Base-by-base conservation (phyloP, 2,113 vertebrate species). In the Pongo pygmaeus region DNA sequence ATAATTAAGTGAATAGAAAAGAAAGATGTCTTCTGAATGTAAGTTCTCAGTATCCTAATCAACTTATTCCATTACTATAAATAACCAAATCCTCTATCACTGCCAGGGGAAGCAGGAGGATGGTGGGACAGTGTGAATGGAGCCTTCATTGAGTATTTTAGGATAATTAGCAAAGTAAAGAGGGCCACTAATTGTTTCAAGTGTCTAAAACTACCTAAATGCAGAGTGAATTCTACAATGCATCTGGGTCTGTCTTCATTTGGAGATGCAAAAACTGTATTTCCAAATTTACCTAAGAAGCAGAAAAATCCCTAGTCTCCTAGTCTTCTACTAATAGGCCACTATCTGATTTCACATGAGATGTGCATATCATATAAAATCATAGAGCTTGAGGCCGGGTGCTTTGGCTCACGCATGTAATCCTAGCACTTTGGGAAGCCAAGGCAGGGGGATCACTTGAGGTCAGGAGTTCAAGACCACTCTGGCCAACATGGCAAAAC, bases 1-100 rank as follows among this genome's bases (percentile, higher is more conserved):
- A 93, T 86, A 84, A 80, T 94, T 85, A 92, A 89, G 81, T 61
- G 59, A 50, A 43, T n/a, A 87, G 69, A 70, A 90, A 89, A 40
- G 43, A 70, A 95, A 96, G 40, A 80, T 93, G 32, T 70, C 77
- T 91, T 95, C 81, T 91, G 46, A 96, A 78, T 78, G 77, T 92
- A 70, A 70, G 87, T 95, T 96, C 72, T 81, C 67, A 50, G 50
- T 55, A 17, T 52, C 16, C 0, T 84, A 75, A 94, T 89, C 93
- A 91, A 72, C 17, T 14, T 83, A 93, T 64, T 87, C 92, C 78
- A 89, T 35, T 75, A 17, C 50, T 87, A 22, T 64, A 72, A 96
- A 90, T 88, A 96, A 57, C 64, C 52, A 75, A 87, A 93, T 91
- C 77, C 38, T 84, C 59, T 85, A 9, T 94, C 74, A 50, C 35